Conservation (phyloP, 2,888 invertebrate genomes). For the Lepidochrysops patricia region DNA sequence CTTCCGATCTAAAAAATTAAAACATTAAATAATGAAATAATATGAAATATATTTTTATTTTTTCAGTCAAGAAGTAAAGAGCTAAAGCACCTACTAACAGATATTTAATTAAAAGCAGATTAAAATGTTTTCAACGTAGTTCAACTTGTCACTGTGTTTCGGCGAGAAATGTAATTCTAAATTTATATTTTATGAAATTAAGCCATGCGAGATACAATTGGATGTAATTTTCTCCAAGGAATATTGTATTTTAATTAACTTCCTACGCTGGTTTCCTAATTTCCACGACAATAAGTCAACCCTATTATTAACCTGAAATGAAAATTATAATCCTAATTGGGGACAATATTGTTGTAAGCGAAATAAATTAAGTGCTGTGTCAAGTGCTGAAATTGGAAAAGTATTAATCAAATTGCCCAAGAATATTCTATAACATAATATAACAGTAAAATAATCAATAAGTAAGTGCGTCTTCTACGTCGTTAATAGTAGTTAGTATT, state of each 20-base stretch:
- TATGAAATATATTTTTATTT: no score
- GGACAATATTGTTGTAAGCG: background rate
- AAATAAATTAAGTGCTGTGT: background rate
- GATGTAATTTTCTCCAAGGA: conserved; percentile 10
- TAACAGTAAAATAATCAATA: no score
- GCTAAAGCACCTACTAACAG: no score
- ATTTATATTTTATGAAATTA: conserved; percentile 3
- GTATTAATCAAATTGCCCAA: no score
- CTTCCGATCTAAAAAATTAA: no score
- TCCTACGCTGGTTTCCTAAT: conserved; percentile 8
- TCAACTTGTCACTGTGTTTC: background rate
- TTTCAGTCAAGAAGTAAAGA: no score
- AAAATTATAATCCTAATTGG: conserved; percentile 5
- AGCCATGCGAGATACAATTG: conserved; percentile 11
- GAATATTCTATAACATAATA: no score
- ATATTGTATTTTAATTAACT: conserved; percentile 13
- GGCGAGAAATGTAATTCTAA: background rate
- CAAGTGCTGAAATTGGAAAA: background rate
- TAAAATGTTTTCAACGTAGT: background rate
- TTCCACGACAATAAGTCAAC: conserved; percentile 10
- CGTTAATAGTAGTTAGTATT: no score
- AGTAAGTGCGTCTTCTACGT: no score
- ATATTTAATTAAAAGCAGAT: background rate
- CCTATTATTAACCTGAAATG: background rate
- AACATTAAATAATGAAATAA: no score